Evolutionary conservation across 2,797 vertebrate species (phyloP).

Genomic region (Heterohyrax brucei): DNA sequence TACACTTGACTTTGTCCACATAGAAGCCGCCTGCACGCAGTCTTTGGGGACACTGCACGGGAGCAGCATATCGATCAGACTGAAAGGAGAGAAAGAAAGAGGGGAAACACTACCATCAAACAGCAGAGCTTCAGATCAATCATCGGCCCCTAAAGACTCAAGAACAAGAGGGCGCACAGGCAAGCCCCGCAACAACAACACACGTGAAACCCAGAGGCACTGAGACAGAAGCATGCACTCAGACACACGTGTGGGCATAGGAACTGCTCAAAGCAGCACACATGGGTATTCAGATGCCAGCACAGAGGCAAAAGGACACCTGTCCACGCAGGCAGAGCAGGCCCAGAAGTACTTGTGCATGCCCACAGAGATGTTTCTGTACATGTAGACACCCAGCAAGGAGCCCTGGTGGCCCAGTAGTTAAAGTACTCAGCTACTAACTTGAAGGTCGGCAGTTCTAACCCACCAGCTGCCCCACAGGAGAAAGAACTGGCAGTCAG

Average conservation of each 20-base stretch:
- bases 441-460: not conserved
- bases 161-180: not conserved
- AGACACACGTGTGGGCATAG: not conserved
- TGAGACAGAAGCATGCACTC: not conserved
- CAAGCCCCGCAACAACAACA: not conserved
- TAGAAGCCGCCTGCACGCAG: conserved; percentile 17
- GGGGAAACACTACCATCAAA: conserved; percentile 35
- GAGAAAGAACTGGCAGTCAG: not conserved
- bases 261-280: not conserved
- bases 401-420: not conserved
- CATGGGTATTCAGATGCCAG: accelerated
- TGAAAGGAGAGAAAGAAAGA: conserved; percentile 35
- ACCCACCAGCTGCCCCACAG: not conserved
- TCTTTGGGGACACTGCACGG: conserved; percentile 61
- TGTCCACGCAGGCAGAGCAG: not conserved
- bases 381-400: accelerated
- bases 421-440: not conserved
- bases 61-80: conserved; percentile 58
- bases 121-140: not conserved
- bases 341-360: not conserved
- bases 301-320: not conserved
- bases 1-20: conserved; percentile 68
- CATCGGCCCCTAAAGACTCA: not conserved
- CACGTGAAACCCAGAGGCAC: accelerated
- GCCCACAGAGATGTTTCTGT: not conserved